Evolutionary conservation across 2,888 invertebrate genomes (phyloP), one percentile per base, ranked within the genome.

Genomic region (Resseliella maxima): DNA sequence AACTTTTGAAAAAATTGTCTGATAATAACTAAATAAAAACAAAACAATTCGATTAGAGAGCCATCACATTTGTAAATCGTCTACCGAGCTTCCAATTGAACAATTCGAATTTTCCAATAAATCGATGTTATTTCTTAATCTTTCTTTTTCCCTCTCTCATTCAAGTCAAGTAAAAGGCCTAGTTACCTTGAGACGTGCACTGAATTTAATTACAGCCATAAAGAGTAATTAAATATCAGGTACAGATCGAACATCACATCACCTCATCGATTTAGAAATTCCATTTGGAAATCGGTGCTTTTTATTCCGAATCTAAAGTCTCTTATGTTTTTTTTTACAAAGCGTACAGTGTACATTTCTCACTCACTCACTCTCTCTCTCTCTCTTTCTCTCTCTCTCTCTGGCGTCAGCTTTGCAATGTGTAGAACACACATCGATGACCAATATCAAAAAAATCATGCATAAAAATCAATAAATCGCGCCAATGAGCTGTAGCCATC

Each of bases 151-250:
- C 18, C 46, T 18, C 12, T 50, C 15, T 12, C 12, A 12, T 41
- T 41, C 12, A 8, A 12, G 5, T 41, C 41, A 41, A 21, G 59
- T 59, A 59, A 72, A 50, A 50, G 50, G 15, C 31, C 72, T 72
- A 72, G 12, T 72, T 72, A 72, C 72, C 72, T 72, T 72, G 72
- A 31, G 31, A 72, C 72, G 72, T 72, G 72, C 31, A 72, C 72
- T 72, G 72, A 31, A 72, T 72, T 35, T 15, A 72, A 72, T 72
- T 72, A n/a, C 72, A 72, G 10, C 72, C 6, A 35, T 35, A 35
- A 31, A 35, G 15, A 72, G 35, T 72, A 72, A 72, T 72, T 72
- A 72, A 72, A 72, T n/a, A n/a, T 72, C 72, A 50, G 35, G 18
- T 31, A 35, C 72, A 35, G 15, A 15, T 72, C 72, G 15, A 72